phyloP scores from a whole-genome alignment of 2,888 invertebrate genomes.

The Phengaris alcon region DNA sequence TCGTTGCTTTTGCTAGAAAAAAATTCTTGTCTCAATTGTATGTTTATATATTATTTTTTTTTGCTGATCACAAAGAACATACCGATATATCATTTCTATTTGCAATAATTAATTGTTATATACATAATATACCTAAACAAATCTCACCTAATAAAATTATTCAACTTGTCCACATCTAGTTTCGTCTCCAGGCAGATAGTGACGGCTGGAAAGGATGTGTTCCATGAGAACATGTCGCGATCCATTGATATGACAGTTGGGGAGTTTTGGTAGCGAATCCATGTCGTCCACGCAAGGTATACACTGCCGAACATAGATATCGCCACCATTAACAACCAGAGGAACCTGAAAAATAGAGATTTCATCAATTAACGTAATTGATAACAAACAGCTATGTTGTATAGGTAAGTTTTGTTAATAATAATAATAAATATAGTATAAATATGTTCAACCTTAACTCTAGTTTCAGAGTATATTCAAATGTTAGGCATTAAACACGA shows the following conservation, averaged over 20 bases:
- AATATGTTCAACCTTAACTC: too few relatives aligned
- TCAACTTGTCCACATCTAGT: conserved; percentile 76
- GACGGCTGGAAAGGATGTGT: conserved; percentile 83
- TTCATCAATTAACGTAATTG: too few relatives aligned
- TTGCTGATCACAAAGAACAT: too few relatives aligned
- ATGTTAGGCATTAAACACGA: too few relatives aligned
- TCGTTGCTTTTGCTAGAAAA: conserved; percentile 51
- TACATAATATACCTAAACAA: neutral
- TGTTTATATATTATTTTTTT: too few relatives aligned
- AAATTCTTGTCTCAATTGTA: neutral
- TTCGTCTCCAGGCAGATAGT: conserved; percentile 83
- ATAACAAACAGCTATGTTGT: too few relatives aligned
- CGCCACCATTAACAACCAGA: conserved; percentile 78
- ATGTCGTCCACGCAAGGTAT: conserved; percentile 79
- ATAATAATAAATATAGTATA: too few relatives aligned
- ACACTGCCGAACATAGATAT: conserved; percentile 77
- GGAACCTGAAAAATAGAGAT: conserved; percentile 54
- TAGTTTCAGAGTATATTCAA: too few relatives aligned
- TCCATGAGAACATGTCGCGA: conserved; percentile 85
- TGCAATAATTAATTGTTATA: neutral
- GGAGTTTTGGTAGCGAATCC: conserved; percentile 83
- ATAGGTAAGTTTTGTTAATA: too few relatives aligned
- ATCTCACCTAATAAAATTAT: conserved; percentile 73
- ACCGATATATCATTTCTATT: too few relatives aligned
- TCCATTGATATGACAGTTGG: conserved; percentile 87